Percentiles rank a stretch among this genome's conserved stretches.
Conservation (phyloP, 2,888 invertebrate genomes). For the Agrilus biguttatus region DNA sequence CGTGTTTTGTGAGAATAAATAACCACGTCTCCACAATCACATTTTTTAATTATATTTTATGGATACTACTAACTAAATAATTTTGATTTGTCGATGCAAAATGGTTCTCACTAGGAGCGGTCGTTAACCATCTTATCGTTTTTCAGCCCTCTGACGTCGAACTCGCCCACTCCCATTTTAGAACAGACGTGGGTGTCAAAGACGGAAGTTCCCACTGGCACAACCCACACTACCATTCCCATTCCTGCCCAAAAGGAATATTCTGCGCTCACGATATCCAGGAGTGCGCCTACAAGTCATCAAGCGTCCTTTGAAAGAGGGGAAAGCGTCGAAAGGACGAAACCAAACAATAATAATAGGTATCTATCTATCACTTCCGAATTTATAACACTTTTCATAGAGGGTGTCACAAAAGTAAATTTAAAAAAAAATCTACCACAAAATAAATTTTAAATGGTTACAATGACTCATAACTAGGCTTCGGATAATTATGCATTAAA, state of each 20-base stretch:
- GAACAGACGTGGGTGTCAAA: slow-evolving; percentile 34
- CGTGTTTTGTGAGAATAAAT: too few species aligned
- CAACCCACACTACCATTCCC: slow-evolving; percentile 17
- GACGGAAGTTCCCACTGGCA: slow-evolving; percentile 19
- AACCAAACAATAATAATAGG: slow-evolving; percentile 15
- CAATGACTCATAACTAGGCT: too few species aligned
- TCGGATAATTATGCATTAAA: too few species aligned
- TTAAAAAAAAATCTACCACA: too few species aligned
- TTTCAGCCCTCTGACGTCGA: slow-evolving; percentile 37
- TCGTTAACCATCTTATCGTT: background rate
- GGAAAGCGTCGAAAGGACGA: slow-evolving; percentile 26
- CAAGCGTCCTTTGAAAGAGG: slow-evolving; percentile 31
- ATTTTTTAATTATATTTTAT: too few species aligned
- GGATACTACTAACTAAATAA: too few species aligned
- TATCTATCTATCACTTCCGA: slow-evolving; percentile 4
- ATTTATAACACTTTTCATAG: background rate
- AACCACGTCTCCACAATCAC: too few species aligned
- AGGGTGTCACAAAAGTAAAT: too few species aligned
- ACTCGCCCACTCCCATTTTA: slow-evolving; percentile 35
- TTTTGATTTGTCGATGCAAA: too few species aligned
- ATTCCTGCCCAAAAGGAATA: slow-evolving; percentile 18
- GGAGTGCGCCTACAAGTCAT: slow-evolving; percentile 29
- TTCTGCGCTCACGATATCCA: slow-evolving; percentile 28
- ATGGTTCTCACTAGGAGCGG: background rate
- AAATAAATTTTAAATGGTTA: too few species aligned